Evolutionary conservation across 2,888 invertebrate species (phyloP).

Genomic region (Lasius platythorax): DNA sequence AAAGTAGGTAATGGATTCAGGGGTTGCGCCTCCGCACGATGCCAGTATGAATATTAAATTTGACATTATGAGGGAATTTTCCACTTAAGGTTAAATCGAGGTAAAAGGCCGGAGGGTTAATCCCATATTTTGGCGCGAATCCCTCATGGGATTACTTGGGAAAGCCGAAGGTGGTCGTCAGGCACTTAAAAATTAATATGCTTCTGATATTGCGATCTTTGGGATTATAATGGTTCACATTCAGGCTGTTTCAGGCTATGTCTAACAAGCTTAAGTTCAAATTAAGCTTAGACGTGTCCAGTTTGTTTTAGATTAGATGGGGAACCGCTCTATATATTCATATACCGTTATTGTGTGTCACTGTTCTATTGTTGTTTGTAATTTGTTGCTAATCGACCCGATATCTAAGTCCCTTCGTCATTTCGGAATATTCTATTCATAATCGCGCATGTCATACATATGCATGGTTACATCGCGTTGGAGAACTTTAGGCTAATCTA

Average conservation of each 20-base stretch:
- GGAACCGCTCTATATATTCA: too few relatives aligned
- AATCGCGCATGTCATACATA: not conserved
- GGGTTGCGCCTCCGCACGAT: constrained; percentile 58
- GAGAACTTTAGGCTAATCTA: not conserved
- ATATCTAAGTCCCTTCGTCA: not conserved
- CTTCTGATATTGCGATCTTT: constrained; percentile 31
- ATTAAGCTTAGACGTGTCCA: not conserved
- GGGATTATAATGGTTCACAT: constrained; percentile 33
- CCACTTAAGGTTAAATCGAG: constrained; percentile 43
- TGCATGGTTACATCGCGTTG: not conserved
- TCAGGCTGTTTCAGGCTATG: not conserved
- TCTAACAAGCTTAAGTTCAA: not conserved
- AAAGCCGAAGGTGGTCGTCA: constrained; percentile 42
- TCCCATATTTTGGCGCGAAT: constrained; percentile 49
- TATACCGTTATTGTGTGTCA: not conserved
- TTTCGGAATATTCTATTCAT: constrained; percentile 3
- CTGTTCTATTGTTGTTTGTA: not conserved
- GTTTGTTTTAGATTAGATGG: not conserved
- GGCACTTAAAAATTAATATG: constrained; percentile 48
- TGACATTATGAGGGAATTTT: constrained; percentile 64
- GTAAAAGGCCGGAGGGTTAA: constrained; percentile 48
- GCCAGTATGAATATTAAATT: constrained; percentile 75
- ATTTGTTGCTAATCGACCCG: not conserved
- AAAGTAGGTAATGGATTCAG: constrained; percentile 75
- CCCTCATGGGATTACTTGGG: constrained; percentile 27